phyloP scores from a whole-genome alignment of 30 jellyfish, hydroid and myxozoan species.

The Phacellophora camtschatica region DNA sequence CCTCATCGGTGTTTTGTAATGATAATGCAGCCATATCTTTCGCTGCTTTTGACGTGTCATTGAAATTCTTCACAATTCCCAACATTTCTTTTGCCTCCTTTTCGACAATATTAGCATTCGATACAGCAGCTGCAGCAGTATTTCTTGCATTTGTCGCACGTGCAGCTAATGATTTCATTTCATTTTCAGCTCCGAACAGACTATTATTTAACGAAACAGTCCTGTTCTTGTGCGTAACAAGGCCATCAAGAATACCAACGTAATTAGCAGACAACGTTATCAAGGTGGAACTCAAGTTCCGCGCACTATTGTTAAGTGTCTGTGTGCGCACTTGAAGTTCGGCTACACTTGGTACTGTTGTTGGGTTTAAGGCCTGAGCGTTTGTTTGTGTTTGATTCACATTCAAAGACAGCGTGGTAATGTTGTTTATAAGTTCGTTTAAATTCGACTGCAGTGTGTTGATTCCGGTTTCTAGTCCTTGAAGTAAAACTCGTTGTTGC shows the following conservation, averaged over 20 bases:
- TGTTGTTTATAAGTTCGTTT: background rate
- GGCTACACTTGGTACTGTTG: background rate
- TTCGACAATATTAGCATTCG: slow-evolving; percentile 2
- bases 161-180: background rate
- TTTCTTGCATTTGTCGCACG: slow-evolving; percentile 30
- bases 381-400: background rate
- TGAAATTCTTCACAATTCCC: slow-evolving; percentile 46
- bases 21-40: slow-evolving; percentile 31
- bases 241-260: background rate
- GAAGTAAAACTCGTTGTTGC: slow-evolving; percentile 15
- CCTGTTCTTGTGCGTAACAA: background rate
- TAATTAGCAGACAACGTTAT: background rate
- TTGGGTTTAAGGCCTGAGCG: slow-evolving; percentile 11
- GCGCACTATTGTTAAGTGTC: background rate
- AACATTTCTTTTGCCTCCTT: slow-evolving; percentile 35
- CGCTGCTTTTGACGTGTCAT: slow-evolving; percentile 32
- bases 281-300: slow-evolving; percentile 23
- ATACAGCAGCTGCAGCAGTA: slow-evolving; percentile 24
- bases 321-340: background rate
- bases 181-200: background rate
- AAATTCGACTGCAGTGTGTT: slow-evolving; percentile 1
- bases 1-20: slow-evolving; percentile 43
- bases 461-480: background rate
- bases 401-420: slow-evolving; percentile 1
- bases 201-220: background rate